Base-by-base conservation (phyloP, 2,113 vertebrate genomes). In the Sinocyclocheilus maitianheensis region DNA sequence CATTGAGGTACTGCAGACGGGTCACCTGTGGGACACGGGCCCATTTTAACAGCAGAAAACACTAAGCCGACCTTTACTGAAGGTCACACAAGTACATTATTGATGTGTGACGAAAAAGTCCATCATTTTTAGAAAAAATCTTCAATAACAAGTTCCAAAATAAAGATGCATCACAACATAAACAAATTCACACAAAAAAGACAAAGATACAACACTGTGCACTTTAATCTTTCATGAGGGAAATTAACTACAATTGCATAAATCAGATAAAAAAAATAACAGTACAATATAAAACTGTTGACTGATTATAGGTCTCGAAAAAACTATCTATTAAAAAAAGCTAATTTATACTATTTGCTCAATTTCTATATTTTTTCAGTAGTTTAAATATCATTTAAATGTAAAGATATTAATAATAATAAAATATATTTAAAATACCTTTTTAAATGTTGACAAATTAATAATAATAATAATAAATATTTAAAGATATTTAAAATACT, bases 1-100 rank as follows among this genome's bases (percentile, higher is more conserved):
- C 96, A 2, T 97, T 98, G 89, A 96, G 91, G 88, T 98, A 97
- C 93, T 98, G 97, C 63, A 97, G 91, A 71, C 96, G 96, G 0
- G 96, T 96, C 77, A 97, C 96, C 97, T 98, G 82, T 48, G 30
- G 58, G 53, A 74, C 37, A 43, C 0, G 71, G 37, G 37, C 4
- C 9, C 1, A 9, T 40, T 40, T 40, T 5, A 71, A 72, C 8
- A 67, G 65, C 65, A 67, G 26, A 2, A 65, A 26, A 30, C 26
- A 13, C 2, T 37, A 18, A 18, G 1, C 5, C 1, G 5, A 16
- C 0, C 65, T 8, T 34, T 67, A 18, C 2, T 18, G 65, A 37
- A 20, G 67, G 12, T 20, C 34, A 71, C 7, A 20, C 16, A 37
- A 20, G 30, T 34, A 9, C 30, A 37, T 37, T 40, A n/a, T 8